phyloP scores from a whole-genome alignment of 2,113 vertebrate species.

The Thalassarche chlororhynchos region DNA sequence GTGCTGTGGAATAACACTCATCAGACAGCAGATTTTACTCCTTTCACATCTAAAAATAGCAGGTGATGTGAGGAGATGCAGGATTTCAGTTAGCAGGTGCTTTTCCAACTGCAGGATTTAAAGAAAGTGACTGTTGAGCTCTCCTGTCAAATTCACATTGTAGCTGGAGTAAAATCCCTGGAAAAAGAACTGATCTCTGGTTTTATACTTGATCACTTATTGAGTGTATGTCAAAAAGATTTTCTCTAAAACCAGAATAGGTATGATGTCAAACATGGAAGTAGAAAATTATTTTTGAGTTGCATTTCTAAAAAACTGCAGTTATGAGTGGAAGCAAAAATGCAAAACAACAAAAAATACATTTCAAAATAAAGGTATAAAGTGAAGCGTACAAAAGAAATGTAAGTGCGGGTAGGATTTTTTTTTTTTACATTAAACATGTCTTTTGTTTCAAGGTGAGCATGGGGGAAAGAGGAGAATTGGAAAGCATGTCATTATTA shows the following conservation, averaged over 20 bases:
- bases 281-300: not conserved
- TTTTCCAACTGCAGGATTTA: not conserved
- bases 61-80: not conserved
- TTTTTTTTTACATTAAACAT: not conserved
- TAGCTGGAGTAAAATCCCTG: not conserved
- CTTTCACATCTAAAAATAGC: constrained; percentile 34
- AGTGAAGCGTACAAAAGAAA: not conserved
- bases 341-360: not conserved
- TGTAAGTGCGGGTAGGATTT: not conserved
- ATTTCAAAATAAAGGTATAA: not conserved
- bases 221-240: not conserved
- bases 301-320: not conserved
- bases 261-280: not conserved
- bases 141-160: not conserved
- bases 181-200: not conserved
- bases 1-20: not conserved
- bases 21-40: constrained; percentile 18
- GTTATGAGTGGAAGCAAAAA: not conserved
- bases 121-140: not conserved
- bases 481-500: not conserved
- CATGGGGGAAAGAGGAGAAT: not conserved
- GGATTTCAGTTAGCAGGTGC: constrained; percentile 3
- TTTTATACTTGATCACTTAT: not conserved
- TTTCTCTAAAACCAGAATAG: not conserved
- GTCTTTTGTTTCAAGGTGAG: not conserved